phyloP scores from a whole-genome alignment of 2,888 invertebrate species.

The Eristalinus sepulchralis region DNA sequence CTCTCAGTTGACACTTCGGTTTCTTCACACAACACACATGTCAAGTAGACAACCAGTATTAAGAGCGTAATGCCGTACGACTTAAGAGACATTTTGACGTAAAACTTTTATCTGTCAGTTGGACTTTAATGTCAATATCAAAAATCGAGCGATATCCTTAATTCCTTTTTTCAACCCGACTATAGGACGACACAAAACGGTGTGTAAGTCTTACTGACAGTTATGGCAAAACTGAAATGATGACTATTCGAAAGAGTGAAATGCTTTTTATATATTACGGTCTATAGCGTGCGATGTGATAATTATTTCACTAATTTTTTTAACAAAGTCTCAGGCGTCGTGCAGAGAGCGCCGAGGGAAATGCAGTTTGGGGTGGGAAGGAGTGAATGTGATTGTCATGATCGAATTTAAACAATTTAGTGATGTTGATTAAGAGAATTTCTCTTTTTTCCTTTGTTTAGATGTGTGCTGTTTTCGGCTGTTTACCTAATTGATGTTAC shows the following conservation, averaged over 20 bases:
- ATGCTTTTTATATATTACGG: conserved; percentile 63
- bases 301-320: conserved; percentile 65
- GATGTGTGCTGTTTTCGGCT: neutral
- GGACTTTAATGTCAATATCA: neutral
- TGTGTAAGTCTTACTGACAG: conserved; percentile 14
- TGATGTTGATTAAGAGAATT: conserved; percentile 43
- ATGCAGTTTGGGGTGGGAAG: conserved; percentile 31
- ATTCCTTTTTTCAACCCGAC: neutral
- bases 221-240: conserved; percentile 47
- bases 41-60: conserved; percentile 32
- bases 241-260: conserved; percentile 21
- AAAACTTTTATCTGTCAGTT: neutral
- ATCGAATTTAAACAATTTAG: conserved; percentile 56
- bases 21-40: conserved; percentile 47
- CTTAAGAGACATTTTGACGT: conserved; percentile 36
- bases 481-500: conserved; percentile 22
- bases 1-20: conserved; percentile 29
- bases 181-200: neutral
- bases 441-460: conserved; percentile 56
- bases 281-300: conserved; percentile 46
- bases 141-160: neutral
- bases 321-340: conserved; percentile 36
- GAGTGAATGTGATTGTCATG: conserved; percentile 60
- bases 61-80: conserved; percentile 15
- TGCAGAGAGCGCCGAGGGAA: conserved; percentile 8